Base-by-base conservation (phyloP, 2,888 invertebrate genomes). In the Nomada fucata region DNA sequence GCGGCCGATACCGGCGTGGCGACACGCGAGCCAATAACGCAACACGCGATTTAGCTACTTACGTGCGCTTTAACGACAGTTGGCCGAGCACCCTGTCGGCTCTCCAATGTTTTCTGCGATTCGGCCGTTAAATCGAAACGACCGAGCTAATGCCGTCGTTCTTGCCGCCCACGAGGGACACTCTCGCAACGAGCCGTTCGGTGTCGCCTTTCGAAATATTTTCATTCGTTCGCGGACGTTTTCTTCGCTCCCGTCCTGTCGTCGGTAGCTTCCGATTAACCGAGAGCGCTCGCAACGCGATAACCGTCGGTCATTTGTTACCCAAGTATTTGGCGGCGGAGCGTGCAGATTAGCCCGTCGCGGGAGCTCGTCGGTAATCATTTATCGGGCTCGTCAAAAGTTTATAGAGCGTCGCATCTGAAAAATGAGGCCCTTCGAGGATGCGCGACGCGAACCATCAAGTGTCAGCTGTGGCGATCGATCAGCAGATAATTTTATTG, bases 401-500 rank as follows among this genome's bases (percentile, higher is more conserved):
- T 90, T 88, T 82, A 81, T 79, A 69, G 75, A 69, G 82, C 77
- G 61, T 47, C 79, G 63, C 53, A 59, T 65, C 61, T 90, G 90
- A 90, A 88, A 90, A 90, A 90, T 90, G 81, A 7, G 36, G 81
- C 76, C 70, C 72, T 79, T 86, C 84, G 80, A 88, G 80, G 83
- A 79, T 70, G 83, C 80, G 63, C 79, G 86, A 82, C 76, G 88
- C 60, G 69, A 83, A 79, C 79, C 79, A 88, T 88, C 86, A 79
- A 76, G 78, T 86, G 86, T 83, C 83, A 86, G 80, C 76, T 50
- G 50, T 71, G 64, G 69, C 90, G 87, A 90, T 91, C 90, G 86
- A 91, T 91, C 90, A 91, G 83, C 73, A 69, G 83, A 85, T 90
- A 88, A 90, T 91, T 91, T 91, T 90, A 90, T 90, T 91, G 92